Evolutionary conservation across 2,888 invertebrate species (phyloP).

Genomic region (Aplocera efformata): DNA sequence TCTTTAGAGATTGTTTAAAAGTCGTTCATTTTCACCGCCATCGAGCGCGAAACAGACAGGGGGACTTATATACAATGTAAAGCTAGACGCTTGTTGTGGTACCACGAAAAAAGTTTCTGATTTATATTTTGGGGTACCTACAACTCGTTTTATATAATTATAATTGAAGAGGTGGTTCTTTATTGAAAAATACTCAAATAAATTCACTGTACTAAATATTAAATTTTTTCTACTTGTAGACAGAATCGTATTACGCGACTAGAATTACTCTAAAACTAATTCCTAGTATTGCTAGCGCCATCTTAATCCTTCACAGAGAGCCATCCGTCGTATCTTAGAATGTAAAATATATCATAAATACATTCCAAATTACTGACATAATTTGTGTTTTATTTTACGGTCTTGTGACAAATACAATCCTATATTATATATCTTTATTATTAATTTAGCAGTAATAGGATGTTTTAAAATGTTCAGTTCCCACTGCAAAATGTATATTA

Average conservation of each 20-base stretch:
- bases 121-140: not conserved
- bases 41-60: too few species aligned
- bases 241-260: slow-evolving; percentile 16
- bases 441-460: too few species aligned
- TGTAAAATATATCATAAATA: slow-evolving; percentile 16
- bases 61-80: too few species aligned
- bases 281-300: slow-evolving; percentile 23
- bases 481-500: slow-evolving; percentile 2
- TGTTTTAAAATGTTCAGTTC: not conserved
- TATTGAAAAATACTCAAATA: not conserved
- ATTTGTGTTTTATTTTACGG: slow-evolving; percentile 6
- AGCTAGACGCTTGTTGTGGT: too few species aligned
- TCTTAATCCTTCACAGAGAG: slow-evolving; percentile 5
- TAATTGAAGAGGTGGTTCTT: slow-evolving; percentile 17
- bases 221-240: slow-evolving; percentile 26
- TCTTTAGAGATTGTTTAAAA: too few species aligned
- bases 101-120: too few species aligned
- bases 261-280: slow-evolving; percentile 13
- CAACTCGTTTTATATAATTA: not conserved
- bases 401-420: not conserved
- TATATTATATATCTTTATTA: too few species aligned
- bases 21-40: too few species aligned
- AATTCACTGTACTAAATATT: too few species aligned
- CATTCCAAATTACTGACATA: slow-evolving; percentile 28
- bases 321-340: slow-evolving; percentile 11